A percentile compares a stretch with the other conserved stretches of the same genome.
Conservation (phyloP, 2,888 invertebrate species). For the Carabus problematicus region DNA sequence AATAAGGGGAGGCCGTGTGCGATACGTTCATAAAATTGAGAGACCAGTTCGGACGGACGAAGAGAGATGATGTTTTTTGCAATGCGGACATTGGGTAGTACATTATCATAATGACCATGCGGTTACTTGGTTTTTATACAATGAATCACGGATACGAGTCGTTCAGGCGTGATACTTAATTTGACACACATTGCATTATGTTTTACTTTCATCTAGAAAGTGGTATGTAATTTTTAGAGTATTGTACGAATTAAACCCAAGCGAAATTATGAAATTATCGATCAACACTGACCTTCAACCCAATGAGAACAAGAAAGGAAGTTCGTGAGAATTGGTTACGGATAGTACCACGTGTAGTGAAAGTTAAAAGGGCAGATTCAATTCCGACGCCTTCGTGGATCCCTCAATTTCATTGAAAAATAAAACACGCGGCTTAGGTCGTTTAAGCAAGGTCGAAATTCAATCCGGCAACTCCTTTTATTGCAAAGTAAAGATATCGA, state of each 20-base stretch:
- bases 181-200: no score
- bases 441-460: slow-evolving; percentile 18
- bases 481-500: slow-evolving; percentile 31
- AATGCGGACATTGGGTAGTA: background rate
- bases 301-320: background rate
- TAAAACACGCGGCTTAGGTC: no score
- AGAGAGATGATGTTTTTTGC: slow-evolving; percentile 16
- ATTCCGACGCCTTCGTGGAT: no score
- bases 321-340: no score
- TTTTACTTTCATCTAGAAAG: no score
- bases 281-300: background rate
- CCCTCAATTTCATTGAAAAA: no score
- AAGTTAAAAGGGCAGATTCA: no score
- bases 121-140: background rate
- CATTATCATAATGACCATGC: slow-evolving; percentile 26
- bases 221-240: no score
- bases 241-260: background rate
- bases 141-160: background rate
- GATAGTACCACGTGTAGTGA: no score
- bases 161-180: no score
- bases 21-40: slow-evolving; percentile 34
- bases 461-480: slow-evolving; percentile 34
- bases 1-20: slow-evolving; percentile 20
- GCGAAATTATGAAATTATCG: background rate
- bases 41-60: background rate